These are phyloP conservation scores for Progne subis DNA, from an alignment of 2,113 vertebrate species.

Conservation along the genomic window DNA sequence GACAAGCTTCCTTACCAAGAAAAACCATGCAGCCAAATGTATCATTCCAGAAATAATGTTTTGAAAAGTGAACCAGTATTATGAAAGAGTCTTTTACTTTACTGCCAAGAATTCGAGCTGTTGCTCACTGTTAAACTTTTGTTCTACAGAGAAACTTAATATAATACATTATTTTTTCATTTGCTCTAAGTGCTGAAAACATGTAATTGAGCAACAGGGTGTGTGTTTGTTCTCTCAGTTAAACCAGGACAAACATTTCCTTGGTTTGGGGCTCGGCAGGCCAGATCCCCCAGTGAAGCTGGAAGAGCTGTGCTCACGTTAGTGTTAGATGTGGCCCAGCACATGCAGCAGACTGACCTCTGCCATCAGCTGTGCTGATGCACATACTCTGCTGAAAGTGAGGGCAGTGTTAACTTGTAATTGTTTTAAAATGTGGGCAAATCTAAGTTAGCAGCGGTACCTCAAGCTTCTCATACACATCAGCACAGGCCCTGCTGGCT, in stretches of 20 bases:
- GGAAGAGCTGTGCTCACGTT: neutral
- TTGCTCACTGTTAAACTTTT: slow-evolving; percentile 57
- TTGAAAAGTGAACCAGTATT: slow-evolving; percentile 63
- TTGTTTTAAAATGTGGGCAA: neutral
- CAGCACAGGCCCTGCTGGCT: neutral
- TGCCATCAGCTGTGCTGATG: neutral
- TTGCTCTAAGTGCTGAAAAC: slow-evolving; percentile 20
- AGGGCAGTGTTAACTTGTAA: neutral
- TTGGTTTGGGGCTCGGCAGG: neutral
- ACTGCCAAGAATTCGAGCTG: slow-evolving; percentile 55
- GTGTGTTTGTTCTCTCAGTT: neutral
- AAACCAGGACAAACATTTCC: neutral
- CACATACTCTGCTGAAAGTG: neutral
- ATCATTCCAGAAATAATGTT: slow-evolving; percentile 72
- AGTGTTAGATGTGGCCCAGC: neutral
- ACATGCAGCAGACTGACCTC: neutral
- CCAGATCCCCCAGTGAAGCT: neutral
- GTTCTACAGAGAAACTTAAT: slow-evolving; percentile 42
- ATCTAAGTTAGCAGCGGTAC: neutral
- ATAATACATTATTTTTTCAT: slow-evolving; percentile 32
- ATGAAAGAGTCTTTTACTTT: slow-evolving; percentile 57
- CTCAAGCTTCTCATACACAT: neutral
- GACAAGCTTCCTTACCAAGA: slow-evolving; percentile 57
- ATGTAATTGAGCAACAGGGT: slow-evolving; percentile 1
- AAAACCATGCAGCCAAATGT: slow-evolving; percentile 39